These are phyloP conservation scores for Caenorhabditis sp. DNA, from an alignment of 2,888 invertebrate genomes.

Conservation along the genomic window DNA sequence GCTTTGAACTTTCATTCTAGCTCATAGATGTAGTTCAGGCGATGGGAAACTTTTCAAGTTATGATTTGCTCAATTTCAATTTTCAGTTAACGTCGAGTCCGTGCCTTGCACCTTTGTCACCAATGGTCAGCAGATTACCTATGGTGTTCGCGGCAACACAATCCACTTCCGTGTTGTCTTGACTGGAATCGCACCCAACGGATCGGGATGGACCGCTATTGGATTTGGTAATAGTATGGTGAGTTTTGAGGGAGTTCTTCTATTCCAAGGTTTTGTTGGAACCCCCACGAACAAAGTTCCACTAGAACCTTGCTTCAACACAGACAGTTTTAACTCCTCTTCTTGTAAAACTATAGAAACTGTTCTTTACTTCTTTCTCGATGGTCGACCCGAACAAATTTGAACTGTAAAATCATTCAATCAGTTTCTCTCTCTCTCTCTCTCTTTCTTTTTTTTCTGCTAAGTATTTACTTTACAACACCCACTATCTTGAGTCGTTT, in stretches of 20 bases:
- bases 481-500: background rate
- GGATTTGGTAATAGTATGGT: slow-evolving; percentile 81
- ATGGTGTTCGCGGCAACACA: slow-evolving; percentile 67
- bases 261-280: too few species aligned
- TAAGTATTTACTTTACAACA: slow-evolving; percentile 39
- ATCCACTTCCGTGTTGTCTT: slow-evolving; percentile 78
- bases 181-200: slow-evolving; percentile 67
- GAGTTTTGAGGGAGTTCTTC: background rate
- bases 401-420: slow-evolving; percentile 19
- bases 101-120: slow-evolving; percentile 69
- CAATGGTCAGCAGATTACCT: slow-evolving; percentile 70
- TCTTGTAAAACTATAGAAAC: background rate
- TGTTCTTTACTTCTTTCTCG: slow-evolving; percentile 17
- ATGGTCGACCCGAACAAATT: background rate
- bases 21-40: background rate
- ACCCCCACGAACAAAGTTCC: too few species aligned
- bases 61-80: background rate
- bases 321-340: slow-evolving; percentile 17
- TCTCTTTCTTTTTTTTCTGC: background rate
- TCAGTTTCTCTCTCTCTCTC: slow-evolving; percentile 1
- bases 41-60: background rate
- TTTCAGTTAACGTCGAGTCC: slow-evolving; percentile 40
- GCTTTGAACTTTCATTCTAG: background rate
- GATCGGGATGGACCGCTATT: slow-evolving; percentile 78
- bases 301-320: background rate